These are phyloP conservation scores for Periplaneta americana DNA, from an alignment of 1,140 invertebrate species.

Conservation along the genomic window DNA sequence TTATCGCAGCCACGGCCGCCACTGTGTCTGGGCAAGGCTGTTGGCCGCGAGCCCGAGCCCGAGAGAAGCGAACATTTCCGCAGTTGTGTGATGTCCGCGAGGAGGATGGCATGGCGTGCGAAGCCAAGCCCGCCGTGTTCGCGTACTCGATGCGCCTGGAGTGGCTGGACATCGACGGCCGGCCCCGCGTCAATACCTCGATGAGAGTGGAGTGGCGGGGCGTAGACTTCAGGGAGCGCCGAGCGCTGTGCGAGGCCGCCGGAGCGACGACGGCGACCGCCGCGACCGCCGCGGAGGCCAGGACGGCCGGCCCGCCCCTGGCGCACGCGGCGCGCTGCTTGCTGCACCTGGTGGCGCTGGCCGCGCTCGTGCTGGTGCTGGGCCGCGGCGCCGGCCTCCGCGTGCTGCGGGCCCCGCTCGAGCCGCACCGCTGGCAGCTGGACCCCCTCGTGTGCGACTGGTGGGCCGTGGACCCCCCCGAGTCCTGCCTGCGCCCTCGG, in stretches of 20 bases:
- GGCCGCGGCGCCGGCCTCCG: neutral
- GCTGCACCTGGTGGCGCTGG: slow-evolving; percentile 2
- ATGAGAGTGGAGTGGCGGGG: slow-evolving; percentile 7
- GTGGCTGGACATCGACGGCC: slow-evolving; percentile 14
- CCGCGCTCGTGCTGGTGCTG: neutral
- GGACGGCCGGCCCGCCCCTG: neutral
- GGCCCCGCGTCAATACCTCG: slow-evolving; percentile 1
- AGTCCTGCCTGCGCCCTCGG: neutral
- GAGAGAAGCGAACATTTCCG: neutral
- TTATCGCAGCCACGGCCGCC: neutral
- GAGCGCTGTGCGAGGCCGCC: slow-evolving; percentile 5
- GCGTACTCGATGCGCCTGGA: slow-evolving; percentile 14
- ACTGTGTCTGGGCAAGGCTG: neutral
- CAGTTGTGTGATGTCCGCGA: neutral
- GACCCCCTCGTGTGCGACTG: neutral
- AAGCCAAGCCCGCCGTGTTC: neutral
- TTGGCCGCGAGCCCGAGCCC: neutral
- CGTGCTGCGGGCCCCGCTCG: neutral
- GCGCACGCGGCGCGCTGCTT: slow-evolving; percentile 4
- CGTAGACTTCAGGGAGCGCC: neutral
- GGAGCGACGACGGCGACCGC: neutral
- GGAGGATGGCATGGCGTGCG: slow-evolving; percentile 4
- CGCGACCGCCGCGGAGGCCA: neutral
- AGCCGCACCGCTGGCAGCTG: neutral
- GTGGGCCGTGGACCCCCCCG: too few relatives aligned